Evolutionary conservation across 2,797 vertebrate genomes (phyloP).

Genomic region (Crocidura indochinensis): DNA sequence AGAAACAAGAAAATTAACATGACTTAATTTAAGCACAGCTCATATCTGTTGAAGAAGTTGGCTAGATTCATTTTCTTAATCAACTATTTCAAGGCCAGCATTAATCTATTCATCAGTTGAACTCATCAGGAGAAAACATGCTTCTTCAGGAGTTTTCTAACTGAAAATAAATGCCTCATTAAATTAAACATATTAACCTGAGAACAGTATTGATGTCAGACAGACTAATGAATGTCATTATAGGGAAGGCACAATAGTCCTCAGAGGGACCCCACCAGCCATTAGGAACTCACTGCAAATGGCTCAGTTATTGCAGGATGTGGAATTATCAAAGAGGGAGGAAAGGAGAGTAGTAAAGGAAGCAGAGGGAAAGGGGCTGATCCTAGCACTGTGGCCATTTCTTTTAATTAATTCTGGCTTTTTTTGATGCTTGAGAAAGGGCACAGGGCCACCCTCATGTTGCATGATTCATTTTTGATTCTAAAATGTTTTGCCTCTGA

Average conservation of each 20-base stretch:
- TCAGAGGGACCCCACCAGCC: neutral
- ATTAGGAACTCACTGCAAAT: neutral
- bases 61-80: slow-evolving; percentile 84
- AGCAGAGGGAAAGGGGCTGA: slow-evolving; percentile 49
- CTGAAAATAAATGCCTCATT: slow-evolving; percentile 88
- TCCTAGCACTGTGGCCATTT: accelerated
- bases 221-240: slow-evolving; percentile 81
- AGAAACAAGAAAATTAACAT: slow-evolving; percentile 64
- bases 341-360: neutral
- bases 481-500: neutral
- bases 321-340: neutral
- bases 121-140: slow-evolving; percentile 84
- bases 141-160: slow-evolving; percentile 84
- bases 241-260: neutral
- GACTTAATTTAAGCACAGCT: slow-evolving; percentile 77
- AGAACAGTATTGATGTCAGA: slow-evolving; percentile 84
- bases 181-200: slow-evolving; percentile 85
- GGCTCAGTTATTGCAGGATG: accelerated
- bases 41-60: slow-evolving; percentile 69
- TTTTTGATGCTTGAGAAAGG: neutral
- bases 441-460: accelerated
- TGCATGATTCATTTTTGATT: neutral
- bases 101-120: slow-evolving; percentile 85
- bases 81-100: slow-evolving; percentile 85
- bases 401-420: neutral